Evolutionary conservation across 1,140 invertebrate species (phyloP), one percentile per base, ranked within the genome.

Genomic region (Coptotermes formosanus): DNA sequence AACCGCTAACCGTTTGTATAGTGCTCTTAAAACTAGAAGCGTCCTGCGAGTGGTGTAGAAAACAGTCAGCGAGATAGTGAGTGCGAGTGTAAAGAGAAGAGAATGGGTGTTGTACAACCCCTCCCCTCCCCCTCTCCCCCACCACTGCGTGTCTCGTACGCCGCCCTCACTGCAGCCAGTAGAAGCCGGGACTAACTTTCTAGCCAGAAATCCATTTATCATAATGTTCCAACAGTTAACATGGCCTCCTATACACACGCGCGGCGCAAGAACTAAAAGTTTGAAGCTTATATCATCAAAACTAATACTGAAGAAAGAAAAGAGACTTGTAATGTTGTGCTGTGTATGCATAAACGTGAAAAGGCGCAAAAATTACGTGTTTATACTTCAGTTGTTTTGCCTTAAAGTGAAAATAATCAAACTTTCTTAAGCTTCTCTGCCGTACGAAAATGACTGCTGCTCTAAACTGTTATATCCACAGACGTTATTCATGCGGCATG

Each of bases 221-320:
- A 75, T 75, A 75, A 75, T 75, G 64, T 75, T 25, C n/a, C 64
- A 75, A 30, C 64, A 75, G 64, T 75, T 75, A 75, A 75, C 64
- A 30, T 75, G 64, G 64, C 25, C 64, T 75, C 64, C 64, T n/a
- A 75, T 75, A 75, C 30, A 75, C 64, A 75, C 64, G 30, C 64
- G 25, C 64, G 1, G 6, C 64, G 64, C n/a, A 25, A 75, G 14
- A 30, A 30, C 25, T 30, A 75, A 75, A 30, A 75, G 64, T 75
- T 30, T 30, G 64, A 30, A 75, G 16, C 64, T 75, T 75, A 3
- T 30, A 75, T 75, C n/a, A 30, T 30, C 64, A 75, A 75, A n/a
- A 75, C 6, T 75, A 75, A 75, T 30, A n/a, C 14, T 30, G n/a
- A 75, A n/a, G 64, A 21, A 21, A 75, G n/a, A 30, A 75, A 75